Evolutionary conservation across 1,140 invertebrate species (phyloP).

Genomic region (Diorhabda carinulata): DNA sequence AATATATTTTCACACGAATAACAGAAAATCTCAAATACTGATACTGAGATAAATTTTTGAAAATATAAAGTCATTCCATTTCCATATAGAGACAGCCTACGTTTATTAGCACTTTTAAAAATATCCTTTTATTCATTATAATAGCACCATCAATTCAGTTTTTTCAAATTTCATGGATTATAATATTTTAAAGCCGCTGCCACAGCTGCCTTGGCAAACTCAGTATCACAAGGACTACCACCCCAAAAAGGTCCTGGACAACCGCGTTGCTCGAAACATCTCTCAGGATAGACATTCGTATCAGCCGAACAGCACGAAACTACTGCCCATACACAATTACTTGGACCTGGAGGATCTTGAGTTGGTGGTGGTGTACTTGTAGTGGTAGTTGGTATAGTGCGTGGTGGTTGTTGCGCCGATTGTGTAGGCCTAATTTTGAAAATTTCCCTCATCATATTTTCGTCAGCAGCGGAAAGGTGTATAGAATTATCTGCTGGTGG

Average conservation of each 20-base stretch:
- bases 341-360: constrained; percentile 24
- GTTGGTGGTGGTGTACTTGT: constrained; percentile 20
- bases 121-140: no score
- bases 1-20: no score
- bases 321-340: constrained; percentile 62
- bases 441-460: constrained; percentile 4
- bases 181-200: constrained; percentile 44
- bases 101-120: no score
- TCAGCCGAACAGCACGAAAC: constrained; percentile 59
- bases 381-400: not conserved
- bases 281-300: constrained; percentile 46
- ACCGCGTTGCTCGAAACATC: constrained; percentile 62
- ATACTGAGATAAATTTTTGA: no score
- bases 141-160: no score
- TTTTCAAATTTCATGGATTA: not conserved
- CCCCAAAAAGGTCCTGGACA: constrained; percentile 63
- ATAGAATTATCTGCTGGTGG: constrained; percentile 26
- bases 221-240: constrained; percentile 56
- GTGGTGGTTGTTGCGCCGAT: not conserved
- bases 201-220: constrained; percentile 52
- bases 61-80: no score
- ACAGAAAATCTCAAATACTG: no score
- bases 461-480: constrained; percentile 38
- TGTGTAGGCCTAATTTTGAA: not conserved
- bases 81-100: no score